Base-by-base conservation (phyloP, 2,113 vertebrate genomes). In the Onychostruthus taczanowskii region DNA sequence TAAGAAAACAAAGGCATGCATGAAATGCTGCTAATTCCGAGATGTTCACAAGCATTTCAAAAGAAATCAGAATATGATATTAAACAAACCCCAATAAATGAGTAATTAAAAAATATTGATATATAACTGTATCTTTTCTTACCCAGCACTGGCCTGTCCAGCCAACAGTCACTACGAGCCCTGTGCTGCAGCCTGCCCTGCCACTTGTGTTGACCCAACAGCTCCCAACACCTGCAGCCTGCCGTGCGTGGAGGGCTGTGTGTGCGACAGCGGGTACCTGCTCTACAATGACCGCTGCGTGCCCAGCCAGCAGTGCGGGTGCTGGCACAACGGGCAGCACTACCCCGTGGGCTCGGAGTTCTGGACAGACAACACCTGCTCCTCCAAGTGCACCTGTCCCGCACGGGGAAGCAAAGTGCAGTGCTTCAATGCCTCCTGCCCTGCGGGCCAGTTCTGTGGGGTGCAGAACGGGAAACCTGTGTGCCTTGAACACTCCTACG, bases 401-500 rank as follows among this genome's bases (percentile, higher is more conserved):
- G 16, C 90, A 1, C 72, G 8, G 22, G 98, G 89, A n/a, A 95
- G 97, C 77, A 95, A 97, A 75, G 83, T 99, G 62, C 92, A 91
- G 52, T 99, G 99, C 93, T 92, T 73, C 58, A 49, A 46, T 6
- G 95, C 97, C 43, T 93, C 68, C 3, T 98, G 98, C 93, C 97
- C 96, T 5, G 10, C 30, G 7, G 97, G 93, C 27, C 96, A 97
- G 73, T 97, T 88, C 94, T 98, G 98, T 4, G 96, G 94, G n/a
- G 95, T 96, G 58, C 87, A 74, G 72, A 47, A 91, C 5, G 97
- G 90, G 39, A 87, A 93, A 62, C 94, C 96, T 1, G 67, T 31
- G 74, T 97, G 91, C 63, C 56, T 94, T 28, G 3, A 53, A 9
- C 19, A 90, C 11, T 76, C 87, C 31, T 96, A 94, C 5, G 98